Base-by-base conservation (phyloP, 2,113 vertebrate genomes). In the Lamprotornis superbus region DNA sequence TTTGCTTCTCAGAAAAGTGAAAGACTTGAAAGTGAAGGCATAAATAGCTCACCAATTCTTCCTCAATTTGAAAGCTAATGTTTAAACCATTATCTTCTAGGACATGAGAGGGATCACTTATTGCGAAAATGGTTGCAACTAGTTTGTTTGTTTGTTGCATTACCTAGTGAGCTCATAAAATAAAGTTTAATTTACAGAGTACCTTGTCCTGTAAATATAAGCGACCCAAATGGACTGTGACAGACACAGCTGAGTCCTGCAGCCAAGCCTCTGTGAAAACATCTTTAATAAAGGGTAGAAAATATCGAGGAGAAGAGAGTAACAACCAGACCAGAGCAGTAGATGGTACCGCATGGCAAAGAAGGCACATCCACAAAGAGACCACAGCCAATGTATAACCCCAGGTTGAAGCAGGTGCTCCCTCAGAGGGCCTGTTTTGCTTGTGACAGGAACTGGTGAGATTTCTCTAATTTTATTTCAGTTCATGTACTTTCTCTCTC, bases 331-430 rank as follows among this genome's bases (percentile, higher is more conserved):
- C 4, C 17, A 55, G 50, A 60, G 47, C 16, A 52, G 44, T 1
- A 30, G 50, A 20, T 60, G n/a, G n/a, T 23, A 59, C 35, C n/a
- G 25, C 33, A 8, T 2, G 10, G 73, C 49, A 55, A 49, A 33
- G 53, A 46, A 52, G 3, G 8, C 28, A 47, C 8, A 10, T 1
- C 10, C 24, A 53, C 7, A 37, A 24, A 47, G 20, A 24, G 52
- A 28, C 12, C 3, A 22, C 0, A 19, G 59, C 8, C 0, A 0
- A 5, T 5, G 24, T 18, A 25, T 7, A 61, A 61, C 6, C 8
- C 39, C 31, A 21, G 15, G 42, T 15, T 24, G 61, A 44, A 80
- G 71, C 24, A 44, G 40, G 14, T 22, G 12, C 18, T 37, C 20
- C 28, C 37, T 19, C 16, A 47, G 31, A 55, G 30, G 17, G 61